These are phyloP conservation scores for Pontoporia blainvillei DNA, from an alignment of 2,113 vertebrate genomes.

Conservation along the genomic window DNA sequence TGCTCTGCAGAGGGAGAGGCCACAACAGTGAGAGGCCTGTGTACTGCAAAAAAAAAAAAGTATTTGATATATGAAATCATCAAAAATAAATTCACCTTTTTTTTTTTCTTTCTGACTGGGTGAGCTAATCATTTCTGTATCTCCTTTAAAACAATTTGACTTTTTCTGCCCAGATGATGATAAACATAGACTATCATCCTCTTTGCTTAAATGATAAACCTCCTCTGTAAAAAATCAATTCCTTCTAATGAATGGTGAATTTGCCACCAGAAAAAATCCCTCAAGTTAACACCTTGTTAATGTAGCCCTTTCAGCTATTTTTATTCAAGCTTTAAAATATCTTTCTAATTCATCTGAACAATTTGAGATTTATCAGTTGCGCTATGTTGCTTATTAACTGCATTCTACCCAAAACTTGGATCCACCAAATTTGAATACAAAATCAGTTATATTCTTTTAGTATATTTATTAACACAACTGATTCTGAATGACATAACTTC, in stretches of 20 bases:
- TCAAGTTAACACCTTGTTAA: not conserved
- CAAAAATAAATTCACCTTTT: not conserved
- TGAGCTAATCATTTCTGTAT: not conserved
- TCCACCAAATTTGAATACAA: not conserved
- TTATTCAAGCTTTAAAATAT: not conserved
- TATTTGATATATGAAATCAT: not conserved
- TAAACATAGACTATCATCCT: constrained; percentile 20
- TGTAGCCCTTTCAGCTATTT: not conserved
- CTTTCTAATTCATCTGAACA: not conserved
- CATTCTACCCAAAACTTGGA: not conserved
- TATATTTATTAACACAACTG: not conserved
- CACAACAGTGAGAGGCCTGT: no score
- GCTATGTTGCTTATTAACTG: not conserved
- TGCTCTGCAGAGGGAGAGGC: no score
- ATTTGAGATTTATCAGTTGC: not conserved
- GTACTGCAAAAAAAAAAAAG: not conserved
- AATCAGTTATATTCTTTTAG: not conserved
- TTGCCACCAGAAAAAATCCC: not conserved
- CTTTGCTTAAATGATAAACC: not conserved
- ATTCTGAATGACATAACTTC: not conserved
- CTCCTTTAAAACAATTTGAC: not conserved
- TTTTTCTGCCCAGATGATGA: constrained; percentile 42
- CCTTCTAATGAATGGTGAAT: not conserved
- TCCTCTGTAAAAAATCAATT: not conserved
- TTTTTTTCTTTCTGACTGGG: not conserved